Evolutionary conservation across 2,113 vertebrate species (phyloP).

Genomic region (Rhodinocichla rosea): DNA sequence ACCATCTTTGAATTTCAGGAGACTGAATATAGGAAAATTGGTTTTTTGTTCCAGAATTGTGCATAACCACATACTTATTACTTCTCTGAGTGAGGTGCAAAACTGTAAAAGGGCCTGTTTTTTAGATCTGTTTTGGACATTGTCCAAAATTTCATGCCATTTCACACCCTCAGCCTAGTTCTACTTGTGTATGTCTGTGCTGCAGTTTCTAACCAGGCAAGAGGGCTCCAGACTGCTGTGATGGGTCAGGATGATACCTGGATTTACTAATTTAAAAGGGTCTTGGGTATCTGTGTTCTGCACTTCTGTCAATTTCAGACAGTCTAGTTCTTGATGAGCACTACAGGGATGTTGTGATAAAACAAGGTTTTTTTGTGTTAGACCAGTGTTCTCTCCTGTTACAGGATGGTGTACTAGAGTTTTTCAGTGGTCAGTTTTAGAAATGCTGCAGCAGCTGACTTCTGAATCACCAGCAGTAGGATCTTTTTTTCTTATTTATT

Average conservation of each 20-base stretch:
- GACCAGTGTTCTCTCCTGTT: neutral
- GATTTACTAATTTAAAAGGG: neutral
- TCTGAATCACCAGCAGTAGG: neutral
- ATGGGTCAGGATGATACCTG: neutral
- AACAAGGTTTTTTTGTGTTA: rapidly evolving
- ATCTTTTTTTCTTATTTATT: neutral
- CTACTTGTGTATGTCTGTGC: neutral
- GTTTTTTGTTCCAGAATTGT: neutral
- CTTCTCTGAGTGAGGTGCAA: neutral
- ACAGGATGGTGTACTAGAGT: neutral
- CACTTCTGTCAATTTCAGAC: neutral
- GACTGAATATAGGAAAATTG: neutral
- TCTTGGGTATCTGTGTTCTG: neutral
- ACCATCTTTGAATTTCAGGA: neutral
- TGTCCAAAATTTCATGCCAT: neutral
- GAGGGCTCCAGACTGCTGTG: neutral
- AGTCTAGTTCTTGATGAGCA: neutral
- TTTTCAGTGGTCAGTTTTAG: neutral
- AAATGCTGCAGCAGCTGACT: neutral
- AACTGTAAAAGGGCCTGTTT: neutral
- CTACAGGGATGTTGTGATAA: neutral
- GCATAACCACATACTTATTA: neutral
- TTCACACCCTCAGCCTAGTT: neutral
- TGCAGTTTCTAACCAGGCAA: neutral
- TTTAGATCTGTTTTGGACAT: neutral